Conservation (phyloP, 92 coral and sea anemone species). For the Ricordea florida region DNA sequence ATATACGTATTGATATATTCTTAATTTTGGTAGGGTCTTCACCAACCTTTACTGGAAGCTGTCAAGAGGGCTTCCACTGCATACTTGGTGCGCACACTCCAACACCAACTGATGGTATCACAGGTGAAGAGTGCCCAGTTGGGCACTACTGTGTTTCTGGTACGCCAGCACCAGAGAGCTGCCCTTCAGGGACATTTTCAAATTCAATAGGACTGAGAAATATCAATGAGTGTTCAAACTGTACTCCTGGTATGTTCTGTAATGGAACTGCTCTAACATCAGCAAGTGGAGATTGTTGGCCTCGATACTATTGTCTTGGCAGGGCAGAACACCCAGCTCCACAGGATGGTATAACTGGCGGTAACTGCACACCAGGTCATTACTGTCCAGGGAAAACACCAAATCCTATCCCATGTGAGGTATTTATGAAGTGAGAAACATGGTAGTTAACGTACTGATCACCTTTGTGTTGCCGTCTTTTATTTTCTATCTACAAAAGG, state of each 20-base stretch:
- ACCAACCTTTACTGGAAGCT: slow-evolving; percentile 71
- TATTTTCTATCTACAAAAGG: no score
- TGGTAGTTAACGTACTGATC: neutral
- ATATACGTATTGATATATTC: neutral
- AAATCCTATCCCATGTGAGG: slow-evolving; percentile 91
- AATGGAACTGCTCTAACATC: slow-evolving; percentile 82
- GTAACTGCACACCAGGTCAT: slow-evolving; percentile 96
- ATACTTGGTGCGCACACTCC: slow-evolving; percentile 79
- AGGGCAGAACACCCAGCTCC: slow-evolving; percentile 89
- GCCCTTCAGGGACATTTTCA: slow-evolving; percentile 94
- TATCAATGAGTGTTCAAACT: slow-evolving; percentile 64
- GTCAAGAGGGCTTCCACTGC: slow-evolving; percentile 90
- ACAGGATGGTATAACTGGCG: slow-evolving; percentile 85
- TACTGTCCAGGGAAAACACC: slow-evolving; percentile 93
- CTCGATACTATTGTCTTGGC: slow-evolving; percentile 86
- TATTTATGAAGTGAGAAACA: slow-evolving; percentile 20
- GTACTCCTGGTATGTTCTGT: slow-evolving; percentile 95
- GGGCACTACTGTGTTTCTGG: slow-evolving; percentile 89
- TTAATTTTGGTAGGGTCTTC: slow-evolving; percentile 74
- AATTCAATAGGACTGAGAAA: slow-evolving; percentile 69
- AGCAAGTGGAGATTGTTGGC: slow-evolving; percentile 89
- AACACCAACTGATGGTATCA: slow-evolving; percentile 83
- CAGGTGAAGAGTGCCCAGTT: slow-evolving; percentile 87
- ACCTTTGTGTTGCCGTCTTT: no score
- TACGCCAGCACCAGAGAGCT: slow-evolving; percentile 84